These are phyloP conservation scores for Hippocampus barbouri DNA, from an alignment of 2,113 vertebrate genomes.

Conservation along the genomic window DNA sequence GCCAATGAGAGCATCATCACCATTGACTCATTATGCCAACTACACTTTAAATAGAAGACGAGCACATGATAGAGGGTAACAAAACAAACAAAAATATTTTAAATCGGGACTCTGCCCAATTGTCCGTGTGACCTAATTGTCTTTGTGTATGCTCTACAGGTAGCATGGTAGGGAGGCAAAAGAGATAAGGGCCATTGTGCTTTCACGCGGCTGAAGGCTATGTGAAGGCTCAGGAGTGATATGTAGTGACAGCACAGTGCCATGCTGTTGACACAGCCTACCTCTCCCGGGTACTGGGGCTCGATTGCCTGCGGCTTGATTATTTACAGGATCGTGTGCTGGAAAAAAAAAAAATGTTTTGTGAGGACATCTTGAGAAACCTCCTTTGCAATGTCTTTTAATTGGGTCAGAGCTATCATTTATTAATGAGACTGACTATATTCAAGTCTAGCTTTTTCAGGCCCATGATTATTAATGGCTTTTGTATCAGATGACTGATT, in stretches of 20 bases:
- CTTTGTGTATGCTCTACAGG: constrained; percentile 49
- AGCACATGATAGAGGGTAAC: constrained; percentile 22
- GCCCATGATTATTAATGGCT: constrained; percentile 68
- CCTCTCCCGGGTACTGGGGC: constrained; percentile 69
- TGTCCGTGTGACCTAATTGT: constrained; percentile 32
- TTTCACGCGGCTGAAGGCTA: constrained; percentile 61
- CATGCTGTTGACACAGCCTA: constrained; percentile 73
- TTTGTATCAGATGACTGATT: constrained; percentile 65
- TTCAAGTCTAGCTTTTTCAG: constrained; percentile 58
- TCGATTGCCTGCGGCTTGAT: constrained; percentile 65
- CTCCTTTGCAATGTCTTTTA: constrained; percentile 62
- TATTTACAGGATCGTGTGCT: constrained; percentile 69
- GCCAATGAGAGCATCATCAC: neutral
- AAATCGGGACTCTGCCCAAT: constrained; percentile 28
- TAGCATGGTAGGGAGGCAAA: constrained; percentile 43
- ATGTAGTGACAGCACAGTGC: constrained; percentile 72
- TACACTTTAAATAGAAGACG: constrained; percentile 21
- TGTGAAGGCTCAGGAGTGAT: constrained; percentile 70
- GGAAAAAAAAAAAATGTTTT: constrained; percentile 44
- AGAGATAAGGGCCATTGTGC: constrained; percentile 60
- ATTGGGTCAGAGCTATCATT: constrained; percentile 72
- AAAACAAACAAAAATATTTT: constrained; percentile 1
- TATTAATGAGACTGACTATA: constrained; percentile 69
- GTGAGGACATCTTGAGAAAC: constrained; percentile 61
- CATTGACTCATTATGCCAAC: neutral